Evolutionary conservation across 2,888 invertebrate genomes (phyloP).

Genomic region (Caenorhabditis sp.): DNA sequence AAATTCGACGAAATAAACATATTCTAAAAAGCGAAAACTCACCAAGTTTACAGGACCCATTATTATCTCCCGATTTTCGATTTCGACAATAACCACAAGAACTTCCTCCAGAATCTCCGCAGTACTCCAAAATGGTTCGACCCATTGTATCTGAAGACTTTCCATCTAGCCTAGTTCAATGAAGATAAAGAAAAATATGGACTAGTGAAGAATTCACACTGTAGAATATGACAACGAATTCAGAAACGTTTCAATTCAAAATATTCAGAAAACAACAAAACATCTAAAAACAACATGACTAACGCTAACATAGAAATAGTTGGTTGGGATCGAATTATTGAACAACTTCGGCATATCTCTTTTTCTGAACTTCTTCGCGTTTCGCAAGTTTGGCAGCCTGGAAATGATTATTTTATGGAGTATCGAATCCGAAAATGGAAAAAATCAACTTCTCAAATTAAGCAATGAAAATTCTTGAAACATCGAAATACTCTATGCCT

Average conservation of each 20-base stretch:
- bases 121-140: slow-evolving; percentile 5
- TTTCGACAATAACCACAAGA: slow-evolving; percentile 63
- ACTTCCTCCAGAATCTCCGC: slow-evolving; percentile 6
- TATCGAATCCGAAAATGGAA: too few relatives aligned
- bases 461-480: too few relatives aligned
- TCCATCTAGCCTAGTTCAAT: too few relatives aligned
- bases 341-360: slow-evolving; percentile 52
- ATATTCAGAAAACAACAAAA: background rate
- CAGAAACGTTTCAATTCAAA: background rate
- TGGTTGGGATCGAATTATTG: background rate
- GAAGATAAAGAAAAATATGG: background rate
- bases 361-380: slow-evolving; percentile 54
- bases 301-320: too few relatives aligned
- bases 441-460: too few relatives aligned
- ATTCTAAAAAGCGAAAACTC: background rate
- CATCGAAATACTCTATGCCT: too few relatives aligned
- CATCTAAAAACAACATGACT: background rate
- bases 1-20: background rate
- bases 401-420: too few relatives aligned
- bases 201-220: background rate
- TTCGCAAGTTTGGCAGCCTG: slow-evolving; percentile 52
- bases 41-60: background rate
- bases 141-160: background rate
- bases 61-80: background rate
- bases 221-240: too few relatives aligned